Evolutionary conservation across 2,113 vertebrate genomes (phyloP).

Genomic region (Passerina amoena): DNA sequence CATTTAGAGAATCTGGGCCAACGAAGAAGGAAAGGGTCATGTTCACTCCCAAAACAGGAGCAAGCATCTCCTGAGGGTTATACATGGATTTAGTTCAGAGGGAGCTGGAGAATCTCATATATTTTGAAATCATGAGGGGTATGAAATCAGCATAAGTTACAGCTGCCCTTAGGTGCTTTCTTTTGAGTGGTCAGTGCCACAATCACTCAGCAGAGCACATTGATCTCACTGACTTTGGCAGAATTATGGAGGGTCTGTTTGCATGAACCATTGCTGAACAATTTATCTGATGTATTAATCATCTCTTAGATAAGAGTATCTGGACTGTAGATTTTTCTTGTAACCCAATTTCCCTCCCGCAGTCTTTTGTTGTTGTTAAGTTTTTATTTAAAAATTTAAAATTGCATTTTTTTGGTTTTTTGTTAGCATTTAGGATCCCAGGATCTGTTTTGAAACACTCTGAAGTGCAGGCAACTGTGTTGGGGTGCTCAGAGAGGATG

Average conservation of each 20-base stretch:
- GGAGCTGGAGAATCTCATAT: constrained; percentile 3
- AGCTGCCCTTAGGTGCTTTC: constrained; percentile 53
- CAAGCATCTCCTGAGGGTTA: not conserved
- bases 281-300: constrained; percentile 65
- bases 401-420: fast-evolving
- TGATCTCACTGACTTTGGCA: constrained; percentile 60
- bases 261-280: constrained; percentile 49
- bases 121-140: constrained; percentile 12
- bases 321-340: constrained; percentile 3
- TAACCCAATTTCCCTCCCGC: not conserved
- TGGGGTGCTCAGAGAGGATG: not conserved
- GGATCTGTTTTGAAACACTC: not conserved
- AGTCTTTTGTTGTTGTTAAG: not conserved
- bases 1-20: not conserved
- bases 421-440: not conserved
- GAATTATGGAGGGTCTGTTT: constrained; percentile 58
- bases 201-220: constrained; percentile 49
- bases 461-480: not conserved
- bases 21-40: not conserved
- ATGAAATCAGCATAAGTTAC: constrained; percentile 53
- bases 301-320: constrained; percentile 43
- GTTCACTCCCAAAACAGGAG: not conserved
- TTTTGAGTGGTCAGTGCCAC: constrained; percentile 57
- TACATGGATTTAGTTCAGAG: not conserved
- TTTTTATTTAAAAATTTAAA: not conserved